Base-by-base conservation (phyloP, 23 tunicate genomes). In the Halocynthia roretzi region DNA sequence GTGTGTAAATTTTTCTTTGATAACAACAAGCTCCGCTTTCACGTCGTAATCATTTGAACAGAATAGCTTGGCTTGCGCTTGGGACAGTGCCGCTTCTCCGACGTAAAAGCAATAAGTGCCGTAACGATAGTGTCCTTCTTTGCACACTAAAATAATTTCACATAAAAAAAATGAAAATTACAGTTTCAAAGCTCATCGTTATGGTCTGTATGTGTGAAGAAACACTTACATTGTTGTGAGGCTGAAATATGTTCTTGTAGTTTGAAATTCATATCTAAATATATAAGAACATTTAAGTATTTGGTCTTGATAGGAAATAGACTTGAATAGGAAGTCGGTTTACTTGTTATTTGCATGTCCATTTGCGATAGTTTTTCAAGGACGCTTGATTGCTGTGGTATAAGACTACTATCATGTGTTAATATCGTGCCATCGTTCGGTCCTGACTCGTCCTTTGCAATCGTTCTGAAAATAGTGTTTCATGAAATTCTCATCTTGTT, bases 81-180 rank as follows among this genome's bases (percentile, higher is more conserved):
- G 90, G 49, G 54, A 53, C 14, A 85, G 12, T 8, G 65, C 15
- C 9, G 86, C 90, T 52, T 90, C 97, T 7, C 18, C 87, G 17
- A 90, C 56, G 14, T 68, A 81, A 83, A 80, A 90, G 58, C 97
- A 90, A 67, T 81, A 62, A 44, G 77, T 68, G 0, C 90, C 97
- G 72, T 85, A 82, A 19, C 90, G 82, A 83, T 82, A 90, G 52
- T 90, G 97, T 31, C 81, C 72, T 40, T 66, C 62, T 8, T 65
- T 61, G 68, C 95, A 88, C 62, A 50, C 78, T 74, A 5, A 52
- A 74, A 54, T n/a, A 4, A 12, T 49, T 48, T 50, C 17, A 12
- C 17, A 50, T 12, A 72, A 40, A 18, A 53, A 44, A 80, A 50
- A 70, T 0, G 55, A 5, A 1, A 31, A 11, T 71, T 67, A 18